These are phyloP conservation scores for Orbicella faveolata DNA, from an alignment of 64 coral and sea anemone genomes.

Conservation along the genomic window DNA sequence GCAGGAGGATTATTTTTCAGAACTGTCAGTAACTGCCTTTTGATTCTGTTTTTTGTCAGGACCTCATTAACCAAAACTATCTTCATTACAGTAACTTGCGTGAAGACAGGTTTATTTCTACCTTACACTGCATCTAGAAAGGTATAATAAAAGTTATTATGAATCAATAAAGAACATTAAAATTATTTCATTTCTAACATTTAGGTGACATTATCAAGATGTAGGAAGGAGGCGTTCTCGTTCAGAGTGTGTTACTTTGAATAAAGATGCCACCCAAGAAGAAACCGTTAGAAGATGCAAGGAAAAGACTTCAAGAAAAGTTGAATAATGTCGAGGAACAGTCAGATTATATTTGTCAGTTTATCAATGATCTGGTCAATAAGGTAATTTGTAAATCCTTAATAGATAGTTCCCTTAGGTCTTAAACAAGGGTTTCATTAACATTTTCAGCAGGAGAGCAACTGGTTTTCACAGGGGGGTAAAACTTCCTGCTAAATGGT, in stretches of 20 bases:
- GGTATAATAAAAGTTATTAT: background rate
- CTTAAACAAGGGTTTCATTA: no score
- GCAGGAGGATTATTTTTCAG: no score
- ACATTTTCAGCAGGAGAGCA: no score
- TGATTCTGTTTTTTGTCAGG: no score
- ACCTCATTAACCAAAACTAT: no score
- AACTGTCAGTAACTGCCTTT: no score
- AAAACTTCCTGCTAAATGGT: no score
- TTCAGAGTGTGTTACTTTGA: background rate
- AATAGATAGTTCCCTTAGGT: no score
- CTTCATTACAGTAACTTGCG: no score
- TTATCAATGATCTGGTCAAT: conserved; percentile 64
- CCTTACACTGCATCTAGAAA: no score
- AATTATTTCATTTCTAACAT: background rate
- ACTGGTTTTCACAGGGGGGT: no score
- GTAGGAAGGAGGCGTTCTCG: background rate
- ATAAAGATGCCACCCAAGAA: conserved; percentile 80
- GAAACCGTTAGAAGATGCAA: conserved; percentile 85
- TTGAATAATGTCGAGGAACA: conserved; percentile 80
- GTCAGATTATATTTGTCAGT: conserved; percentile 83
- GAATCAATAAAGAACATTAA: background rate
- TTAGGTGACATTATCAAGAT: background rate
- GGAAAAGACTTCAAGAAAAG: conserved; percentile 83
- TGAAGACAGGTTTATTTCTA: no score
- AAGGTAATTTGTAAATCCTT: conserved; percentile 44